Percentiles rank a stretch among this genome's conserved stretches.
phyloP scores from a whole-genome alignment of 2,113 vertebrate species.

The Rostratula benghalensis region DNA sequence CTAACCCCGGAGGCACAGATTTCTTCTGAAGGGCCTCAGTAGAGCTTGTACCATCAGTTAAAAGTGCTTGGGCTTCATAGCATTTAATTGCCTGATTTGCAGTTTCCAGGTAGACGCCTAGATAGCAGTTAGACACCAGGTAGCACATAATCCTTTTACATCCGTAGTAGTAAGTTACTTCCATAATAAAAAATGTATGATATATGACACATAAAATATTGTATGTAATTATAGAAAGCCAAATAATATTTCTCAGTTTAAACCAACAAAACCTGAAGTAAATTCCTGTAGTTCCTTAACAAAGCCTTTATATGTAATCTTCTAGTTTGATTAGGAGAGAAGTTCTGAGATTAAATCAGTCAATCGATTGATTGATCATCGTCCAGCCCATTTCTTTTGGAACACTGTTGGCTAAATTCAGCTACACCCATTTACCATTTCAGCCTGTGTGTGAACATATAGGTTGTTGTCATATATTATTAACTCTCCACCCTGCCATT shows the following conservation, averaged over 20 bases:
- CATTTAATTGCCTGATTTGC: conserved; percentile 3
- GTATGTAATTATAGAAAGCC: neutral
- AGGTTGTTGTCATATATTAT: neutral
- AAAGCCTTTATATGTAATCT: neutral
- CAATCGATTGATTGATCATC: neutral
- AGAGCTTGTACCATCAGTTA: conserved; percentile 41
- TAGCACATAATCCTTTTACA: neutral
- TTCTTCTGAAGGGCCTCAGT: conserved; percentile 36
- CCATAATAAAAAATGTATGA: neutral
- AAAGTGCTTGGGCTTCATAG: neutral
- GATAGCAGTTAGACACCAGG: neutral
- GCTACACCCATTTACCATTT: neutral
- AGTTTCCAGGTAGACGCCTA: neutral
- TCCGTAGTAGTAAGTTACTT: neutral
- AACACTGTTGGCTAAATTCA: neutral
- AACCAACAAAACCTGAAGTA: neutral
- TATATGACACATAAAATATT: neutral
- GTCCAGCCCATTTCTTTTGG: neutral
- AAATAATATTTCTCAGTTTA: neutral
- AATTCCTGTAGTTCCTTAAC: neutral
- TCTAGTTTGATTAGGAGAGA: neutral
- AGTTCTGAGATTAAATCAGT: neutral
- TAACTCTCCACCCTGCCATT: neutral
- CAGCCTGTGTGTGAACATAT: neutral
- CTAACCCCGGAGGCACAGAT: conserved; percentile 27